A percentile compares a stretch with the other conserved stretches of the same genome.
Evolutionary conservation across 2,113 vertebrate genomes (phyloP).

Genomic region (Irena cyanogastra): DNA sequence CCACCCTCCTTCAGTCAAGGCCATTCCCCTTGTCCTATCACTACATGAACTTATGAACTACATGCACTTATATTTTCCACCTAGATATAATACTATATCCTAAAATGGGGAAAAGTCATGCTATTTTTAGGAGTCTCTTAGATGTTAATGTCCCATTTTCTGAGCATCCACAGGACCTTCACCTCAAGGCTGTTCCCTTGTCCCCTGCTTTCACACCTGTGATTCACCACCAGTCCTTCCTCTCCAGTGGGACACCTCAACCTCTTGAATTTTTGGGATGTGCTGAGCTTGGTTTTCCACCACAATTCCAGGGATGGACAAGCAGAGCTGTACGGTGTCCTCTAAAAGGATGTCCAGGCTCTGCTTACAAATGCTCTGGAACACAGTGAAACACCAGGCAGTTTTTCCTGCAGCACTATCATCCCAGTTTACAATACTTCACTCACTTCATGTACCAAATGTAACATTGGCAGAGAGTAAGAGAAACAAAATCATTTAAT

Average conservation of each 20-base stretch:
- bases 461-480: neutral
- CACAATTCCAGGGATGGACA: neutral
- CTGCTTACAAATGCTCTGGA: neutral
- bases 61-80: no score
- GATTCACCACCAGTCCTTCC: neutral
- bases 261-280: neutral
- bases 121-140: neutral
- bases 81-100: neutral
- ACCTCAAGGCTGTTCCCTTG: neutral
- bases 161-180: neutral
- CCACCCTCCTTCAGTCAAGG: neutral
- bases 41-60: no score
- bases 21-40: neutral
- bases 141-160: neutral
- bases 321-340: neutral
- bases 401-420: neutral
- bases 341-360: neutral
- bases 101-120: neutral
- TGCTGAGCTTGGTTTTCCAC: neutral
- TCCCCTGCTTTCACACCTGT: fast-evolving
- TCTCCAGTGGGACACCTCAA: fast-evolving
- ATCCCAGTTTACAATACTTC: neutral
- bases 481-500: neutral
- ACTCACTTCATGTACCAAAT: neutral
- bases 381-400: neutral